A percentile compares a stretch with the other conserved stretches of the same genome.
phyloP scores from a whole-genome alignment of 2,888 invertebrate species.

The Macroteleia sp. region DNA sequence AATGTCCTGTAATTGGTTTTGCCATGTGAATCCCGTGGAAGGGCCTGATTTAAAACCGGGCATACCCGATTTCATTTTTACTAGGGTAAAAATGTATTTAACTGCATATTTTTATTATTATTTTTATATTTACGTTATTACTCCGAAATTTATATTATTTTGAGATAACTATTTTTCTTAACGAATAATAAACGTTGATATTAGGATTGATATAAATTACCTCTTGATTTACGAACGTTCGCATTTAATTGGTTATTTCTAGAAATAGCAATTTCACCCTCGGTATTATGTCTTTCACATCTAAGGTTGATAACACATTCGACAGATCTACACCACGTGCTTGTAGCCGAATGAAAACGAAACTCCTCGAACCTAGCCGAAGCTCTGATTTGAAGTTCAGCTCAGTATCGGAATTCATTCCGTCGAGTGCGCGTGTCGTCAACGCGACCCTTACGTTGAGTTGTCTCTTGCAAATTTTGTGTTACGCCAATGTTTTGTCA shows the following conservation, averaged over 20 bases:
- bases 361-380: slow-evolving; percentile 67
- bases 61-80: no score
- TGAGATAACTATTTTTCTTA: no score
- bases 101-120: no score
- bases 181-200: no score
- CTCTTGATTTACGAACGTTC: no score
- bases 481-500: neutral
- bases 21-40: no score
- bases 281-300: slow-evolving; percentile 15
- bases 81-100: no score
- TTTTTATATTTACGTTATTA: no score
- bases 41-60: no score
- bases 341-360: slow-evolving; percentile 68
- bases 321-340: slow-evolving; percentile 71
- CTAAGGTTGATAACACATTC: slow-evolving; percentile 41
- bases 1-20: no score
- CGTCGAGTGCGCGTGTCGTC: slow-evolving; percentile 79
- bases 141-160: no score
- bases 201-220: no score
- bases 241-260: slow-evolving; percentile 22
- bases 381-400: slow-evolving; percentile 71
- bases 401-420: slow-evolving; percentile 78
- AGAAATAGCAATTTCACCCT: slow-evolving; percentile 27
- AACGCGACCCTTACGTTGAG: slow-evolving; percentile 58
- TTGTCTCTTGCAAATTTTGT: slow-evolving; percentile 19